Conservation (phyloP, 2,888 invertebrate species). For the Drosophila austrosaltans region DNA sequence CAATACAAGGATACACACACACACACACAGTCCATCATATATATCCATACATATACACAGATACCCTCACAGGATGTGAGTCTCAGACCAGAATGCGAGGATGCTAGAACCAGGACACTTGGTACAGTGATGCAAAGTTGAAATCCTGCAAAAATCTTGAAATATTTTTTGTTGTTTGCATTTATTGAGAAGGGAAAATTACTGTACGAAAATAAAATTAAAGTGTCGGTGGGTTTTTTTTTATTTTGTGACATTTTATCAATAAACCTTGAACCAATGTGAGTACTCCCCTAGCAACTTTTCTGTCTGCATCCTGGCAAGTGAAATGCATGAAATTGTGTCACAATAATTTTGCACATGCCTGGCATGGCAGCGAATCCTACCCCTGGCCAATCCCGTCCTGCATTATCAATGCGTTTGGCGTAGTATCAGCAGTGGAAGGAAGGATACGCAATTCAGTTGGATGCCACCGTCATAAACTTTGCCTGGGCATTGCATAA, state of each 20-base stretch:
- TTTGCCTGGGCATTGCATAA: constrained; percentile 64
- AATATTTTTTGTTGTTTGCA: background rate
- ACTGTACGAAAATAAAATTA: background rate
- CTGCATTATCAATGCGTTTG: constrained; percentile 43
- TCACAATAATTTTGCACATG: constrained; percentile 81
- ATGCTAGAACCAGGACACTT: constrained; percentile 6
- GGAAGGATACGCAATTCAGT: constrained; percentile 62
- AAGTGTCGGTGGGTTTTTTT: background rate
- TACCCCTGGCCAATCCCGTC: too few species aligned
- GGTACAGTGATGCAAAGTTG: constrained; percentile 2
- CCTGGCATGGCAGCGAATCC: constrained; percentile 52
- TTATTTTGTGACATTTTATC: background rate
- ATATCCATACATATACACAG: constrained; percentile 5
- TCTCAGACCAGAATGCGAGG: constrained; percentile 1
- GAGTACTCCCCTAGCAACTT: background rate
- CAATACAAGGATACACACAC: constrained; percentile 44
- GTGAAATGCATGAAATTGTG: constrained; percentile 79
- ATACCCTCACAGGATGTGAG: constrained; percentile 14
- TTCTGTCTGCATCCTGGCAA: constrained; percentile 46
- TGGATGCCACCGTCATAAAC: constrained; percentile 26
- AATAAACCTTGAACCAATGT: constrained; percentile 6
- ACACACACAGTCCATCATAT: background rate
- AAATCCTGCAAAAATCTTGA: background rate
- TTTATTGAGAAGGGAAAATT: background rate
- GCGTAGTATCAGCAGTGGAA: constrained; percentile 48